Percentiles rank a stretch among this genome's conserved stretches.
These are phyloP conservation scores for Struthio camelus DNA, from an alignment of 2,113 vertebrate species.

Conservation along the genomic window DNA sequence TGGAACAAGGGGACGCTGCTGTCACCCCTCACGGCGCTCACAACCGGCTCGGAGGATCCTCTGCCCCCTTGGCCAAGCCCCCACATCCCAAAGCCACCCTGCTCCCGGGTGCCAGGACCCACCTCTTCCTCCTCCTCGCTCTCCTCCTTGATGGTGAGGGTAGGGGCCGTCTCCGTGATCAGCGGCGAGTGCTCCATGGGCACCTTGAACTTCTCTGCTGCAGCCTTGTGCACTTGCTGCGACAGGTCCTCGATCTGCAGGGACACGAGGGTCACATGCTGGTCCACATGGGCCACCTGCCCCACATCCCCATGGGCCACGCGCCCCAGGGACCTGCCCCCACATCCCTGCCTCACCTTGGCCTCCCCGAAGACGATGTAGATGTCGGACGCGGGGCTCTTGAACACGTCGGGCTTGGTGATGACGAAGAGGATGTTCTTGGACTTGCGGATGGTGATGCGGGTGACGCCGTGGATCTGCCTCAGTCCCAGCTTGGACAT, in stretches of 20 bases:
- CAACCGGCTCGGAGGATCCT: too few relatives aligned
- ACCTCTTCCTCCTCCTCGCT: conserved; percentile 91
- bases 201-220: conserved; percentile 97
- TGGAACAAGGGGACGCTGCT: fast-evolving
- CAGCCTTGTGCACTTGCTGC: conserved; percentile 96
- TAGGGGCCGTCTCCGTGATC: conserved; percentile 80
- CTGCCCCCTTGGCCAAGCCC: too few relatives aligned
- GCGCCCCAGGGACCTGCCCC: fast-evolving
- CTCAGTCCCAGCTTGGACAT: conserved; percentile 97
- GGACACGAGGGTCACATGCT: background rate
- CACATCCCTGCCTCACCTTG: conserved; percentile 76
- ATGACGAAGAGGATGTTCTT: conserved; percentile 99
- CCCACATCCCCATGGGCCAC: background rate
- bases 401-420: conserved; percentile 95
- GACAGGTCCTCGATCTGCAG: conserved; percentile 94
- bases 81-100: background rate
- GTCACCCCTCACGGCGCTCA: background rate
- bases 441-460: conserved; percentile 97
- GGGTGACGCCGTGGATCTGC: conserved; percentile 93
- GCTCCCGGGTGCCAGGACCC: background rate
- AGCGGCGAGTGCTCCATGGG: conserved; percentile 87
- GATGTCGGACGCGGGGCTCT: conserved; percentile 95
- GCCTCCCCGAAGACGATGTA: conserved; percentile 97
- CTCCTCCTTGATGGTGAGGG: conserved; percentile 87
- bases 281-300: background rate